A percentile compares a stretch with the other conserved stretches of the same genome.
phyloP scores from a whole-genome alignment of 2,888 invertebrate genomes.

The Parapristionchus giblindavisi region DNA sequence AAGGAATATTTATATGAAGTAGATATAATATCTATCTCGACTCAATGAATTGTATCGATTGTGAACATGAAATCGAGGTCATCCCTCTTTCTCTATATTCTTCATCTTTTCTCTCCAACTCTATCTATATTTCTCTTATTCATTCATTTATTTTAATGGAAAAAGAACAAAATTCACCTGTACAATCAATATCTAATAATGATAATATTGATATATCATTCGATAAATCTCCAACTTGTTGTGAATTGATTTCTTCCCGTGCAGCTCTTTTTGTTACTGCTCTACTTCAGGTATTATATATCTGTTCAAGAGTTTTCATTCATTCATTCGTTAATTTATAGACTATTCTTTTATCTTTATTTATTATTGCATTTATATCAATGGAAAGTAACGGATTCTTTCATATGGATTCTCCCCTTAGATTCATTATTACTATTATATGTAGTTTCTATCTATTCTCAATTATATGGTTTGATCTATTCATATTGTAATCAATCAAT shows the following conservation, averaged over 20 bases:
- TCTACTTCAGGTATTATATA: background rate
- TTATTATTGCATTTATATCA: conserved; percentile 4
- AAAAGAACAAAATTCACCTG: background rate
- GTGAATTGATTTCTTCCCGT: conserved; percentile 20
- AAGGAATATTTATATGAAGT: too few species aligned
- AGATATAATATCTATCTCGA: too few species aligned
- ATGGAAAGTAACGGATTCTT: conserved; percentile 31
- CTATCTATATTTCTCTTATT: background rate
- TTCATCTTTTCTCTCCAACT: background rate
- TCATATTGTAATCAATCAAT: background rate
- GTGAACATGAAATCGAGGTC: conserved; percentile 17
- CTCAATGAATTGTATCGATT: background rate
- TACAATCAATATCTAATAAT: background rate
- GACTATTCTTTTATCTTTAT: background rate
- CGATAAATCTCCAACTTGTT: conserved; percentile 22
- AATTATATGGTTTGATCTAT: background rate
- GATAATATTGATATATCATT: background rate
- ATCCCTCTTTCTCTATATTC: conserved; percentile 11
- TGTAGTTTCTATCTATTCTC: conserved; percentile 13
- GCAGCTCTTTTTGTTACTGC: conserved; percentile 7
- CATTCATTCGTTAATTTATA: background rate
- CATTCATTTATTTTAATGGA: background rate
- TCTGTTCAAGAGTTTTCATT: background rate
- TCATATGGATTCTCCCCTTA: conserved; percentile 20
- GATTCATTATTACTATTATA: background rate